A percentile compares a stretch with the other conserved stretches of the same genome.
These are phyloP conservation scores for Boloria euphrosyne DNA, from an alignment of 2,888 invertebrate genomes.

Conservation along the genomic window DNA sequence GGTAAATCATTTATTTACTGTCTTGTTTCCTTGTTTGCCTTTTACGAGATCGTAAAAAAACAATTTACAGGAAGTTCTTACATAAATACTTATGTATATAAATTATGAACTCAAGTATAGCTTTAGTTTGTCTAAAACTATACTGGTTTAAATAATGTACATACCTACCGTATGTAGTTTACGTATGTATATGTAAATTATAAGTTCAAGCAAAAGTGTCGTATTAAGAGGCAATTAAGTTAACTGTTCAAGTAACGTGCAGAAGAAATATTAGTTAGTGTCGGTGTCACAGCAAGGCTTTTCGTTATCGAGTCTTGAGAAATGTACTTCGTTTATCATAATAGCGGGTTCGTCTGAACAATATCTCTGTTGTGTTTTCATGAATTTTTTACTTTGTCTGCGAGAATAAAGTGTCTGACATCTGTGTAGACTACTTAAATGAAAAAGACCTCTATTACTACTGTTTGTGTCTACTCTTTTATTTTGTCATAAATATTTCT, in stretches of 20 bases:
- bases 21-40: conserved; percentile 39
- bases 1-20: conserved; percentile 29
- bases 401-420: conserved; percentile 1
- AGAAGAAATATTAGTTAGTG: background rate
- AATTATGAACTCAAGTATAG: background rate
- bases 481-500: too few relatives aligned
- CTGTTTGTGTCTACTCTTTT: too few relatives aligned
- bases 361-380: conserved; percentile 18
- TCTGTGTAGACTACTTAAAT: background rate
- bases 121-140: background rate
- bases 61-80: conserved; percentile 22
- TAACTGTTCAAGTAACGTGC: too few relatives aligned
- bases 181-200: too few relatives aligned
- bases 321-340: conserved; percentile 29
- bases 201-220: too few relatives aligned
- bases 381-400: conserved; percentile 21
- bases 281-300: conserved; percentile 21
- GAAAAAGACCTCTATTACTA: background rate
- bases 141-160: background rate
- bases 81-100: background rate
- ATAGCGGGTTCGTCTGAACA: conserved; percentile 26
- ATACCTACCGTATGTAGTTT: too few relatives aligned
- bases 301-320: conserved; percentile 25
- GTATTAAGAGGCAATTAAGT: too few relatives aligned
- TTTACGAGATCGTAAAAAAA: conserved; percentile 26